Conservation (phyloP, 2,113 vertebrate species). For the Pleuronectes platessa region DNA sequence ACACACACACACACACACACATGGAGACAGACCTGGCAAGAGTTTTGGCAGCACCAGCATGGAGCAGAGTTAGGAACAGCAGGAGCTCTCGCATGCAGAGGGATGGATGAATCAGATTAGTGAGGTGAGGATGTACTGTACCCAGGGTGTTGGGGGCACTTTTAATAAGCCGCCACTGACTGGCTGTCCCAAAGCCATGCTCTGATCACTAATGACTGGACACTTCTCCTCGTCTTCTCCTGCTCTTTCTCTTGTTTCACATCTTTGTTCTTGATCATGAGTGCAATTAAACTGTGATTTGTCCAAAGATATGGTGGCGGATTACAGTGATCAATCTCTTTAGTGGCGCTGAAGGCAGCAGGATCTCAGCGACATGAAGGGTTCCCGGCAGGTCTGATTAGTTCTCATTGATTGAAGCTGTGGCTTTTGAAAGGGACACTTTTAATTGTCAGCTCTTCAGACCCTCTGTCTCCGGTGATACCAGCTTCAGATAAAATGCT, state of each 20-base stretch:
- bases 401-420: constrained; percentile 35
- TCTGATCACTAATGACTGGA: constrained; percentile 55
- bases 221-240: constrained; percentile 5
- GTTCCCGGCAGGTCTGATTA: constrained; percentile 48
- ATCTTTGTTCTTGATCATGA: constrained; percentile 34
- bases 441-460: constrained; percentile 48
- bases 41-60: constrained; percentile 5
- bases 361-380: constrained; percentile 24
- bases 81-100: constrained; percentile 6
- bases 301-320: constrained; percentile 37
- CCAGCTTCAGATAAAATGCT: constrained; percentile 31
- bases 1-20: background rate
- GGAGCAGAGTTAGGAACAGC: background rate
- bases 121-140: background rate
- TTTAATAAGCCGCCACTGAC: constrained; percentile 34
- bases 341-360: constrained; percentile 16
- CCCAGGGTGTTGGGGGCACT: background rate
- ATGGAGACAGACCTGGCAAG: background rate
- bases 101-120: constrained; percentile 19
- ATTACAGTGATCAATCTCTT: constrained; percentile 33
- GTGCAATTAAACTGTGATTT: constrained; percentile 51
- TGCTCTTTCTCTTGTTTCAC: constrained; percentile 1
- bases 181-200: constrained; percentile 32
- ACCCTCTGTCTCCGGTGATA: constrained; percentile 18
- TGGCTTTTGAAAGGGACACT: constrained; percentile 37